A percentile compares a stretch with the other conserved stretches of the same genome.
Conservation (phyloP, 2,888 invertebrate species). For the Lottia gigantea region DNA sequence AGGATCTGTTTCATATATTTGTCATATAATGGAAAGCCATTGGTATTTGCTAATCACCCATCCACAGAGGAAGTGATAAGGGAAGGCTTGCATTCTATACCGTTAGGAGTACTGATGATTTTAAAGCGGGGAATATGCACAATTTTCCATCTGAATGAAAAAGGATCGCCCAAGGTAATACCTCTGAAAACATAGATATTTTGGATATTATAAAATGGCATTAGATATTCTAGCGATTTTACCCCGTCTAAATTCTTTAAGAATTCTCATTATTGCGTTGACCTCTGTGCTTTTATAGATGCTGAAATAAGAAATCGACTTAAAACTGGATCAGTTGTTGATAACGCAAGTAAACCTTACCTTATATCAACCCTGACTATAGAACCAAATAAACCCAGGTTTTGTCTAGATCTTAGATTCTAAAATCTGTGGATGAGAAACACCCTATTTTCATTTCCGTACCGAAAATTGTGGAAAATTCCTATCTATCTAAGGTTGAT, state of each 20-base stretch:
- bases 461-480: constrained; percentile 19
- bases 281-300: constrained; percentile 16
- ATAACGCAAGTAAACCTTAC: constrained; percentile 22
- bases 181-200: neutral
- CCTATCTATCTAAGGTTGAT: constrained; percentile 19
- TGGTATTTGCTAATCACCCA: constrained; percentile 18
- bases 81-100: constrained; percentile 10
- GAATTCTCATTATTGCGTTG: constrained; percentile 14
- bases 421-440: constrained; percentile 26
- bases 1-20: no score
- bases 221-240: constrained; percentile 14
- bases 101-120: constrained; percentile 25
- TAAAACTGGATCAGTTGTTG: constrained; percentile 19
- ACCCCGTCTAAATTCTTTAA: constrained; percentile 20
- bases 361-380: constrained; percentile 26
- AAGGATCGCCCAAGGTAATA: constrained; percentile 16
- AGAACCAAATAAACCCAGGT: constrained; percentile 27
- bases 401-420: constrained; percentile 30
- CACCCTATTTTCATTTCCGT: constrained; percentile 22
- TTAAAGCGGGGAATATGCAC: constrained; percentile 22
- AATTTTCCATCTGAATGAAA: constrained; percentile 21
- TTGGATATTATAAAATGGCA: constrained; percentile 14
- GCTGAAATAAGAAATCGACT: constrained; percentile 17
- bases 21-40: constrained; percentile 18
- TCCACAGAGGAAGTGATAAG: constrained; percentile 19